Base-by-base conservation (phyloP, 2,888 invertebrate species). In the Melinaea marsaeus region DNA sequence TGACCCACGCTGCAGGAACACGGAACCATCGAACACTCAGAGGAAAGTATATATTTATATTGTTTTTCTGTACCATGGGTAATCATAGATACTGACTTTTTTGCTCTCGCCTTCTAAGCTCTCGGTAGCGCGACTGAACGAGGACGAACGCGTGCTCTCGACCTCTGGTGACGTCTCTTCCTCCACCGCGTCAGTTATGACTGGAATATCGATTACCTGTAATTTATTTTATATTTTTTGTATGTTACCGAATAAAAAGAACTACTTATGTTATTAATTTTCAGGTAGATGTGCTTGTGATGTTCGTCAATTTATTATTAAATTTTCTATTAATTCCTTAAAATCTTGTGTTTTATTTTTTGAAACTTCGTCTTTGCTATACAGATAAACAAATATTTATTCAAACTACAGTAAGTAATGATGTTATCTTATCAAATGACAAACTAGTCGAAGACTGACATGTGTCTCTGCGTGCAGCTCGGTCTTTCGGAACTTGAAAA, bases 401-500 rank as follows among this genome's bases (percentile, higher is more conserved):
- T 37, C 37, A 37, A 37, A 37, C 37, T 37, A 37, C 37, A 37
- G 37, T 37, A 37, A 37, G 37, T 37, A 37, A 37, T 37, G 7
- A 6, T 7, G 37, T 4, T 7, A 37, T 6, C 37, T 37, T 7
- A 37, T 37, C 3, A 37, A 22, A 22, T 22, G 22, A 37, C 37
- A 7, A 7, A 37, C 37, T 4, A 37, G 37, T 7, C 37, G 13
- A 13, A 42, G 3, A 86, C 91, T 85, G 71, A 96, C 96, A 79
- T 95, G 93, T 62, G 95, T 94, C 66, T 97, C 97, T 51, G 94
- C 94, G 79, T 93, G 94, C 74, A 94, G 94, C 86, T 99, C 99
- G 69, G 94, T 93, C 90, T 98, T 98, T 79, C 96, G 95, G 92
- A 98, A 99, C 86, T 97, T 96, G 93, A 98, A 99, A 66, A 99